Base-by-base conservation (phyloP, 92 coral and sea anemone genomes). In the Porites evermanni region DNA sequence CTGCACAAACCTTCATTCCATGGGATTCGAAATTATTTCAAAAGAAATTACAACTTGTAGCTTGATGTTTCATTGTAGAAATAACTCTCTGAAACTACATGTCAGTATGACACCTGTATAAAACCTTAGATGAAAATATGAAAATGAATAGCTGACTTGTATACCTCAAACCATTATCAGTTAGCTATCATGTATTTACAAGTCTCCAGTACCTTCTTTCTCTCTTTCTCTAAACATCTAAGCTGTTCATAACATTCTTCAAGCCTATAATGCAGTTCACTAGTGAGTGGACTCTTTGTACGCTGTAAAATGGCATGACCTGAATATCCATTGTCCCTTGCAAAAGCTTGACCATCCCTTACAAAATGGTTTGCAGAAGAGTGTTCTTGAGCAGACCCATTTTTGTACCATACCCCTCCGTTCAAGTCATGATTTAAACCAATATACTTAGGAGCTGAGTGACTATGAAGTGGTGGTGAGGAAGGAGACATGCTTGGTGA, bases 201-300 rank as follows among this genome's bases (percentile, higher is more conserved):
- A 14, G 21, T 11, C 20, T 29, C 26, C 72, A 24, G 13, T 83
- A 97, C 99, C 98, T 93, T 95, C 65, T 89, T 95, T 19, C 99
- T 85, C 71, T 97, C 99, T 84, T 88, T 95, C 84, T 97, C 99
- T 80, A 97, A 84, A 68, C 89, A 82, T 75, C 99, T 89, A 9
- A 97, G 92, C 73, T 95, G 99, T 78, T 97, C 99, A 80, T 93
- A 97, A 68, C 99, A 97, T 86, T 97, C 96, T 81, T 97, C 99
- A 73, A 97, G 85, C 73, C 95, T 89, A 12, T 88, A 63, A 67
- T 97, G 98, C 75, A 97, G 82, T 79, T 97, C 99, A 88, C 94
- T 95, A 58, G 93, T 93, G 74, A 94, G 87, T 38, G 95, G 95
- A 81, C 95, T 94, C 52, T 91, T 94, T 26, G 87, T 86, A 64